A percentile compares a stretch with the other conserved stretches of the same genome.
phyloP scores from a whole-genome alignment of 1,140 invertebrate genomes.

The Microplitis demolitor region DNA sequence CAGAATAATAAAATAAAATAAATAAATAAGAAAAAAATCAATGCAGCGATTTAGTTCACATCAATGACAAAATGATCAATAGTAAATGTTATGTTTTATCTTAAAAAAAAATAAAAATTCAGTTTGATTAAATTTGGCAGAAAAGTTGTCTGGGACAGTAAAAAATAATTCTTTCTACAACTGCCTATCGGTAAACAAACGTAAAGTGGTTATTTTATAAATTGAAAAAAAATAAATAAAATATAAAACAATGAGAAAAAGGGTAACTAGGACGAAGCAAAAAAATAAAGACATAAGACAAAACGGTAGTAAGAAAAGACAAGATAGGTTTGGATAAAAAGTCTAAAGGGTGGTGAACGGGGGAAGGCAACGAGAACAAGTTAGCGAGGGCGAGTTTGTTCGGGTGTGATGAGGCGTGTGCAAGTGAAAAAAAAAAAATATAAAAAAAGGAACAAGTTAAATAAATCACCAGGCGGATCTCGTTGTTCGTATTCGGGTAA shows the following conservation, averaged over 20 bases:
- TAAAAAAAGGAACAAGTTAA: constrained; percentile 49
- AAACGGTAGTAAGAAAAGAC: neutral
- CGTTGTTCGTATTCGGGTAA: too few species aligned
- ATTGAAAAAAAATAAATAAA: neutral
- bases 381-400: constrained; percentile 39
- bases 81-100: neutral
- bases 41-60: too few species aligned
- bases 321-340: neutral
- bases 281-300: neutral
- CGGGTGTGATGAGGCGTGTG: constrained; percentile 48
- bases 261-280: neutral
- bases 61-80: neutral
- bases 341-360: neutral
- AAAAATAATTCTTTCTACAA: neutral
- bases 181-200: neutral
- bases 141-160: neutral
- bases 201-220: neutral
- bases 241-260: neutral
- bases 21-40: neutral
- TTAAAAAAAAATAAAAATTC: neutral
- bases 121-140: too few species aligned
- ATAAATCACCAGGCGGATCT: constrained; percentile 47
- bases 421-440: constrained; percentile 39
- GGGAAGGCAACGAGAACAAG: constrained; percentile 10
- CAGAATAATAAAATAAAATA: neutral